Conservation (phyloP, 2,888 invertebrate genomes). For the Synergus itoensis region DNA sequence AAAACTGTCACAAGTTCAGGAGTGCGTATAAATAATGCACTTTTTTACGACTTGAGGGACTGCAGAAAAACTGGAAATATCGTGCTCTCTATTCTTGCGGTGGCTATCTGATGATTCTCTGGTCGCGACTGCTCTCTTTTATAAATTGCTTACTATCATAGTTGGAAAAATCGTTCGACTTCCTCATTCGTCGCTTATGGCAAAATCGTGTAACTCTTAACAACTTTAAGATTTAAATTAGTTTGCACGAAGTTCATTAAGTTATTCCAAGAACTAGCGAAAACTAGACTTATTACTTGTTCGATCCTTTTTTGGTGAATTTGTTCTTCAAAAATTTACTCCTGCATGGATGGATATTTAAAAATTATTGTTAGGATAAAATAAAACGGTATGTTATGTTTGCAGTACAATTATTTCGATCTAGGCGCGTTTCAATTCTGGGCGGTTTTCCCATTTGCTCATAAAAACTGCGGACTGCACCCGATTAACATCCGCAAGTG, state of each 20-base stretch:
- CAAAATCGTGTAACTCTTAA: not conserved
- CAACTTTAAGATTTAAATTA: slow-evolving; percentile 15
- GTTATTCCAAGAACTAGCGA: not conserved
- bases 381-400: not conserved
- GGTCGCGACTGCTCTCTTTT: not conserved
- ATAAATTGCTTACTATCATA: not conserved
- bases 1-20: slow-evolving; percentile 28
- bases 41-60: slow-evolving; percentile 3
- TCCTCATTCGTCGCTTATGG: not conserved
- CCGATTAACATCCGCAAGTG: slow-evolving; percentile 22
- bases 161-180: slow-evolving; percentile 4
- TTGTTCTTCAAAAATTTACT: not conserved
- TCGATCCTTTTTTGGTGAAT: not conserved
- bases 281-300: not conserved
- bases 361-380: too few relatives aligned
- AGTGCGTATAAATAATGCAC: slow-evolving; percentile 27
- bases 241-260: not conserved
- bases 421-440: not conserved
- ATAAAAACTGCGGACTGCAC: slow-evolving; percentile 2
- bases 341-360: too few relatives aligned
- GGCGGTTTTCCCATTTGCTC: not conserved
- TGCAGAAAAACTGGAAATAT: slow-evolving; percentile 15
- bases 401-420: not conserved
- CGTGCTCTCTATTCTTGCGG: slow-evolving; percentile 18
- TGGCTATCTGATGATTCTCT: slow-evolving; percentile 5